Percentiles rank a stretch among this genome's conserved stretches.
These are phyloP conservation scores for Pardalotus punctatus DNA, from an alignment of 2,113 vertebrate genomes.

Conservation along the genomic window DNA sequence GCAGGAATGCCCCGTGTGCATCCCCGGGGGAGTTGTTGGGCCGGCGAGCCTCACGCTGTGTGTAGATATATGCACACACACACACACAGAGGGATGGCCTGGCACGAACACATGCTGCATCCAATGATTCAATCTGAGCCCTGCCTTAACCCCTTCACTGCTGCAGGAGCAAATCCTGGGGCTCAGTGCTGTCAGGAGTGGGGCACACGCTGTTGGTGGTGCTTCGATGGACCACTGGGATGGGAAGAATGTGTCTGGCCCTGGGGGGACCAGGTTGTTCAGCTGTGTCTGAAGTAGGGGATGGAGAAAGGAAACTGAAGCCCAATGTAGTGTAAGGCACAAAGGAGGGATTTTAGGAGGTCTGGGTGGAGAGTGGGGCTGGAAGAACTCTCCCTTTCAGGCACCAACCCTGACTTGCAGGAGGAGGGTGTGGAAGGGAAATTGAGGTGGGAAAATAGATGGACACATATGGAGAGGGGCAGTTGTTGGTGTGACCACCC, in stretches of 20 bases:
- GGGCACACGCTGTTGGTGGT: fast-evolving
- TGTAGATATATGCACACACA: background rate
- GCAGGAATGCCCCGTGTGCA: background rate
- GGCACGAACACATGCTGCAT: background rate
- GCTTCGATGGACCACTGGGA: fast-evolving
- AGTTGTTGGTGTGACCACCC: background rate
- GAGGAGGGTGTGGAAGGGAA: background rate
- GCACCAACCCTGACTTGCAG: background rate
- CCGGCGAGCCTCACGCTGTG: background rate
- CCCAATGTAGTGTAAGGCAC: background rate
- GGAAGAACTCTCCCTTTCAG: fast-evolving
- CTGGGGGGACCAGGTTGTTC: background rate
- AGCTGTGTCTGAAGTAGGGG: fast-evolving
- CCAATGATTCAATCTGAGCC: background rate
- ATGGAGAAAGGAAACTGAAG: background rate
- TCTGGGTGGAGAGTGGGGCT: background rate
- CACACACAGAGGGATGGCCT: background rate
- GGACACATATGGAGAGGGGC: fast-evolving
- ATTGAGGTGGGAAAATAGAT: background rate
- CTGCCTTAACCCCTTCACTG: background rate
- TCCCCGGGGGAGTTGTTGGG: background rate
- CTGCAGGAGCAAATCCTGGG: background rate
- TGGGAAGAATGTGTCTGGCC: background rate
- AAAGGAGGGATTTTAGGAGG: background rate
- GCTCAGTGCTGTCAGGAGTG: fast-evolving